These are phyloP conservation scores for Andrena dorsata DNA, from an alignment of 2,888 invertebrate genomes.

Conservation along the genomic window DNA sequence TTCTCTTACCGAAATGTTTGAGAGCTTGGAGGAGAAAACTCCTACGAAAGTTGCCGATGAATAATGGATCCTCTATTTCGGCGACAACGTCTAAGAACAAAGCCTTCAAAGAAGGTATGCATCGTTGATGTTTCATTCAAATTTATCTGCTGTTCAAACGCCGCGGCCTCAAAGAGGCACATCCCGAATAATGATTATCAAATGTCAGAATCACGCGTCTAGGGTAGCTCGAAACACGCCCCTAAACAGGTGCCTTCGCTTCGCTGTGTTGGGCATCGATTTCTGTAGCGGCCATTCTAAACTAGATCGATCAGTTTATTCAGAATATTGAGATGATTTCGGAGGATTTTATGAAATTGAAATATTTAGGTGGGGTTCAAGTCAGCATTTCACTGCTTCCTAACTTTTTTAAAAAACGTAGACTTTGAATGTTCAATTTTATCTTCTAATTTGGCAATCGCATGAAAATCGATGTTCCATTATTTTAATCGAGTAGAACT, in stretches of 20 bases:
- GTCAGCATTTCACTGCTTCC: too few relatives aligned
- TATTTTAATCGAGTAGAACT: too few relatives aligned
- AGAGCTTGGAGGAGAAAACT: slow-evolving; percentile 62
- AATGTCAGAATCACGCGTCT: background rate
- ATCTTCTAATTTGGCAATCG: too few relatives aligned
- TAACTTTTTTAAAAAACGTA: too few relatives aligned
- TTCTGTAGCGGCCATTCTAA: background rate
- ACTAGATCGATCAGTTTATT: too few relatives aligned
- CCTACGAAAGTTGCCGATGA: slow-evolving; percentile 65
- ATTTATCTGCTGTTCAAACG: slow-evolving; percentile 29
- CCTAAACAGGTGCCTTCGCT: background rate
- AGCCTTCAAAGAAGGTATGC: slow-evolving; percentile 49
- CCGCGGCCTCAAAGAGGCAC: background rate
- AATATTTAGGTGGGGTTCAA: too few relatives aligned
- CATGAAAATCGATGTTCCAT: too few relatives aligned
- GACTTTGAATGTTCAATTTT: too few relatives aligned
- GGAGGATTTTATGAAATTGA: too few relatives aligned
- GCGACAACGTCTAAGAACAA: slow-evolving; percentile 44
- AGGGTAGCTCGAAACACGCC: background rate
- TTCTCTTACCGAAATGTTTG: slow-evolving; percentile 73
- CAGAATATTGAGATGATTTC: too few relatives aligned
- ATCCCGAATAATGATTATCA: background rate
- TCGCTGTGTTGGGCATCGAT: background rate
- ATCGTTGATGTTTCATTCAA: slow-evolving; percentile 50
- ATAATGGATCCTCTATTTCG: slow-evolving; percentile 74